Percentiles rank a stretch among this genome's conserved stretches.
Conservation (phyloP, 2,797 vertebrate genomes). For the Melanogrammus aeglefinus region DNA sequence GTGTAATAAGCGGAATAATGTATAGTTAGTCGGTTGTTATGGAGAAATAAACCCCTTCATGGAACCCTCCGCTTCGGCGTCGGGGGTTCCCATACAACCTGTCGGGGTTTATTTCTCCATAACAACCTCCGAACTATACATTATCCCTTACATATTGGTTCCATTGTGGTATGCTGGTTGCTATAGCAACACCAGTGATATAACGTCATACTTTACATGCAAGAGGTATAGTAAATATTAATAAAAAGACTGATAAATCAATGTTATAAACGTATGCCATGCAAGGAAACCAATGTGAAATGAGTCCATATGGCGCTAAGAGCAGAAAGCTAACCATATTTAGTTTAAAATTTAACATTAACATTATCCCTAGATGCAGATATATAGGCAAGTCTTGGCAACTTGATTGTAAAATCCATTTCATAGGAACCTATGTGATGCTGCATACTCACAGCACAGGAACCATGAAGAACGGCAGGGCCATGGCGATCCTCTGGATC, state of each 20-base stretch:
- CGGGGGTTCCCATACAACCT: too few species aligned
- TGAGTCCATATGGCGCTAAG: background rate
- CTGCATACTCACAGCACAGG: constrained; percentile 86
- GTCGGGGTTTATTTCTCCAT: too few species aligned
- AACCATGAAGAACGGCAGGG: constrained; percentile 89
- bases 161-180: too few species aligned
- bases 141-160: too few species aligned
- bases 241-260: background rate
- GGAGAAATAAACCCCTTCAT: too few species aligned
- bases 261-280: background rate
- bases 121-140: too few species aligned
- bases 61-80: too few species aligned
- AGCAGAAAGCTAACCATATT: background rate
- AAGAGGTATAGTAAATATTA: background rate
- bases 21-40: too few species aligned
- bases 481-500: constrained; percentile 80
- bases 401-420: background rate
- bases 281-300: background rate
- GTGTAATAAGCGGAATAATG: too few species aligned
- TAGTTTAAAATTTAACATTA: background rate
- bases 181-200: background rate
- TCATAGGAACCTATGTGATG: background rate
- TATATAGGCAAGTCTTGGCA: background rate
- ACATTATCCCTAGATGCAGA: background rate
- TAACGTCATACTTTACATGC: background rate